phyloP scores from a whole-genome alignment of 2,888 invertebrate species.

The Erebia aethiops region DNA sequence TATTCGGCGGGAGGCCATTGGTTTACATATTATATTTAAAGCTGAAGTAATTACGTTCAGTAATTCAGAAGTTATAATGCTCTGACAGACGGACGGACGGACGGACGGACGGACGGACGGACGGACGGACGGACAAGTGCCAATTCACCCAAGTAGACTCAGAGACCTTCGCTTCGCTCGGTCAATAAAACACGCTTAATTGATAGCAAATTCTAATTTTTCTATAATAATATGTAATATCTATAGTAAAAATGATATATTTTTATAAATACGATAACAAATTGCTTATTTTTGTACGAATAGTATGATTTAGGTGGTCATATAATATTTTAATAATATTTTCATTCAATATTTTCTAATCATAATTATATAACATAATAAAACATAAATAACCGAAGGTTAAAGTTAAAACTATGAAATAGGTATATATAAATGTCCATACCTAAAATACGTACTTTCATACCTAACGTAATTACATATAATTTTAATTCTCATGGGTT shows the following conservation, averaged over 20 bases:
- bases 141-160: too few relatives aligned
- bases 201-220: slow-evolving; percentile 37
- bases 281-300: slow-evolving; percentile 25
- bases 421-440: neutral
- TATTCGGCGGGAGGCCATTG: too few relatives aligned
- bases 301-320: neutral
- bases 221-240: slow-evolving; percentile 10
- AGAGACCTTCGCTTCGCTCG: too few relatives aligned
- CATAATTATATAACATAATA: neutral
- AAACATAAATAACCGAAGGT: neutral
- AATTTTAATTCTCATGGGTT: neutral
- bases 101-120: too few relatives aligned
- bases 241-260: slow-evolving; percentile 16
- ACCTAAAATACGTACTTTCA: neutral
- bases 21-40: too few relatives aligned
- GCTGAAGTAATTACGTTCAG: too few relatives aligned
- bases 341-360: neutral
- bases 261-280: slow-evolving; percentile 40
- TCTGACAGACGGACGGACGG: too few relatives aligned
- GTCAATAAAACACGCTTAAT: slow-evolving; percentile 22
- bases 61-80: too few relatives aligned
- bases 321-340: neutral
- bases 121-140: too few relatives aligned
- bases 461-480: neutral
- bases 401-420: neutral